Conservation (phyloP, 1,140 invertebrate genomes). For the Parasteatoda tepidariorum region DNA sequence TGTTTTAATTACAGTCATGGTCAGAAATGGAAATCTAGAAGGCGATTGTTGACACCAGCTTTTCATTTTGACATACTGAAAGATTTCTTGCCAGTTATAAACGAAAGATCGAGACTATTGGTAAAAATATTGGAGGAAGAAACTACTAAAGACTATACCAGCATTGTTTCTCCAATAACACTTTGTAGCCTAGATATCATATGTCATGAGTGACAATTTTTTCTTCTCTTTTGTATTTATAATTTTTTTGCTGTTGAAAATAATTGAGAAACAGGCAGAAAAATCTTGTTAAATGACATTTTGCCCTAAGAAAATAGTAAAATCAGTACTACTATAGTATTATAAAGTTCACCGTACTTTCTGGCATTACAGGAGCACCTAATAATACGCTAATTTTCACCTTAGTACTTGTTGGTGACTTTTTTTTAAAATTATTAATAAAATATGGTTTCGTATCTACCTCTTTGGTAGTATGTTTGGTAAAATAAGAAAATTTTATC, state of each 20-base stretch:
- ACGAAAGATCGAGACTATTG: slow-evolving; percentile 72
- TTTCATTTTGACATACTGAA: slow-evolving; percentile 77
- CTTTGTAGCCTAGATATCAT: slow-evolving; percentile 52
- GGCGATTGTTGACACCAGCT: slow-evolving; percentile 76
- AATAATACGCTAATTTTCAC: no score
- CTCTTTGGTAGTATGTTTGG: no score
- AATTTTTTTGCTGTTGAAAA: not conserved
- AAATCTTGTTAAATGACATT: no score
- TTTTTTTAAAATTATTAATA: no score
- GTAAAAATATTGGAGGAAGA: slow-evolving; percentile 73
- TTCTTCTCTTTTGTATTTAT: no score
- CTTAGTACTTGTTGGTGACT: no score
- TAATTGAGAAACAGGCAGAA: not conserved
- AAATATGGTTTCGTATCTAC: no score
- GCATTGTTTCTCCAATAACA: slow-evolving; percentile 31
- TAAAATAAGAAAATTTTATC: no score
- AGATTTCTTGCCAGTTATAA: slow-evolving; percentile 74
- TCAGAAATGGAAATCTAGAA: slow-evolving; percentile 75
- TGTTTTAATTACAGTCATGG: slow-evolving; percentile 76
- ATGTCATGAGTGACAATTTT: slow-evolving; percentile 52
- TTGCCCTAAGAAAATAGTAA: no score
- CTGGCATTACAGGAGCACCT: no score
- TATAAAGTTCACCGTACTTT: no score
- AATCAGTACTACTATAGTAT: no score
- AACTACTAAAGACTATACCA: not conserved